Conservation (phyloP, 2,888 invertebrate species). For the Diadromus collaris region DNA sequence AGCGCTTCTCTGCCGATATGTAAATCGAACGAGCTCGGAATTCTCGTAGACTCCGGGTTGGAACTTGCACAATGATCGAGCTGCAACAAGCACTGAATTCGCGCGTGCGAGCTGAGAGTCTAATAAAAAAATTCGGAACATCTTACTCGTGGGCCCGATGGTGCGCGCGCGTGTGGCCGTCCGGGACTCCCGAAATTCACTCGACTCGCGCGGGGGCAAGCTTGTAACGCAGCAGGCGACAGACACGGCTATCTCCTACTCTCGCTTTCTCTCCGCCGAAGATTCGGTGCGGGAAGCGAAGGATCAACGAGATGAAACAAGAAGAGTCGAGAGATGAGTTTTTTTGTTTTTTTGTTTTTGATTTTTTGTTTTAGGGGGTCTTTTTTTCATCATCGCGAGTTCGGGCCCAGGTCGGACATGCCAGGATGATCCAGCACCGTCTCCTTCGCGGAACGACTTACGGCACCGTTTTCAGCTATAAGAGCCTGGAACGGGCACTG, state of each 20-base stretch:
- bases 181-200: slow-evolving; percentile 37
- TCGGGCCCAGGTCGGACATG: slow-evolving; percentile 17
- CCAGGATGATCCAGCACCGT: neutral
- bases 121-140: slow-evolving; percentile 72
- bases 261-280: neutral
- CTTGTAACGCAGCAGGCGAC: slow-evolving; percentile 54
- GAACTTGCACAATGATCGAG: slow-evolving; percentile 13
- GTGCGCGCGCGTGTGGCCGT: slow-evolving; percentile 13
- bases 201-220: slow-evolving; percentile 12
- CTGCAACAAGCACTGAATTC: slow-evolving; percentile 1
- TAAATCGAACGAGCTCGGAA: slow-evolving; percentile 54
- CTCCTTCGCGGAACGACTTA: slow-evolving; percentile 11
- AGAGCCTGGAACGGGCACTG: neutral
- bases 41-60: slow-evolving; percentile 38
- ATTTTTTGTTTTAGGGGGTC: neutral
- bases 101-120: neutral
- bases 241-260: slow-evolving; percentile 10
- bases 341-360: neutral
- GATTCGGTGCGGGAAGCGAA: neutral
- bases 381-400: neutral
- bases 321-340: slow-evolving; percentile 4
- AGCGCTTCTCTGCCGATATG: slow-evolving; percentile 49
- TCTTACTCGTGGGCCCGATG: slow-evolving; percentile 68
- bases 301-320: slow-evolving; percentile 9
- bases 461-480: slow-evolving; percentile 14